These are phyloP conservation scores for Athripsodes cinereus DNA, from an alignment of 2,888 invertebrate species.

Conservation along the genomic window DNA sequence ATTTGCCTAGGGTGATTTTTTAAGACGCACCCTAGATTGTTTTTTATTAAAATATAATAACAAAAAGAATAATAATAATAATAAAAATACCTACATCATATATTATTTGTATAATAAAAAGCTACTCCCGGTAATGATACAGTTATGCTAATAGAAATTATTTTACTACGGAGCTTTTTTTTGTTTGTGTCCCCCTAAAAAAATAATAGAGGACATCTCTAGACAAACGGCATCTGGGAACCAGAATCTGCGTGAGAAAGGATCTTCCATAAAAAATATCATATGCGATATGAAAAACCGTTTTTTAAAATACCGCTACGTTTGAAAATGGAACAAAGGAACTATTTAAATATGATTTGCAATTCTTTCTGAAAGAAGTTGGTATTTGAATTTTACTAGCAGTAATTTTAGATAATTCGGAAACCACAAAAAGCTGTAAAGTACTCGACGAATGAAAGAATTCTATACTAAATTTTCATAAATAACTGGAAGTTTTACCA, in stretches of 20 bases:
- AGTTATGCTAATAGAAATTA: conserved; percentile 19
- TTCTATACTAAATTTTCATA: too few species aligned
- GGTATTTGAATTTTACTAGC: too few species aligned
- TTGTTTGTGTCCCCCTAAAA: conserved; percentile 8
- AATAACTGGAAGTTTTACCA: too few species aligned
- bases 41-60: background rate
- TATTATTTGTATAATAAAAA: background rate
- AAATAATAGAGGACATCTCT: background rate
- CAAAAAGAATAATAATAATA: background rate
- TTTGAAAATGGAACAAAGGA: background rate
- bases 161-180: background rate
- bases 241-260: conserved; percentile 9
- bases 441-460: too few species aligned
- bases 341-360: background rate
- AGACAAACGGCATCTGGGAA: conserved; percentile 8
- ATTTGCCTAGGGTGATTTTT: background rate
- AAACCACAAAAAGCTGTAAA: too few species aligned
- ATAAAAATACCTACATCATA: background rate
- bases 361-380: too few species aligned
- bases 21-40: background rate
- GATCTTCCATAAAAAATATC: conserved; percentile 2
- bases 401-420: too few species aligned
- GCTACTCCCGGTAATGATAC: conserved; percentile 11
- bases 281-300: background rate
- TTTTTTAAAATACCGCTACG: background rate